Evolutionary conservation across 2,888 invertebrate species (phyloP).

Genomic region (Cistogaster globosa): DNA sequence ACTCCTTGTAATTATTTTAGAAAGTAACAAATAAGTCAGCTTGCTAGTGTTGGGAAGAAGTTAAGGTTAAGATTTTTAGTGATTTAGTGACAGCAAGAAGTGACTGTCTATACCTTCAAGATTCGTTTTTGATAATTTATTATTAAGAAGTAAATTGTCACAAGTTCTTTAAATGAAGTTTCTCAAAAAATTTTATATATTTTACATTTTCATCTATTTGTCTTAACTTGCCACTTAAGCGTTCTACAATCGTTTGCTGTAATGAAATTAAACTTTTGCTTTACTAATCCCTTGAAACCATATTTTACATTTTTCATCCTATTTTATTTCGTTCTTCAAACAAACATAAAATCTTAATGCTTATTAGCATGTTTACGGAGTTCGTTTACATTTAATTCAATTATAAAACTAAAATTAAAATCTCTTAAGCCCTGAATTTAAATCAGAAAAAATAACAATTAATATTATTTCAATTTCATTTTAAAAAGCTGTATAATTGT

Average conservation of each 20-base stretch:
- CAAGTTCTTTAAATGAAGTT: too few relatives aligned
- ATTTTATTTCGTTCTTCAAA: neutral
- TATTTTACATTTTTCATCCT: slow-evolving; percentile 1
- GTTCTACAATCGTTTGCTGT: neutral
- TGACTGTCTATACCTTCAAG: too few relatives aligned
- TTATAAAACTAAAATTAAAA: slow-evolving; percentile 21
- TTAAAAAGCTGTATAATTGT: slow-evolving; percentile 33
- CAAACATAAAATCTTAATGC: neutral
- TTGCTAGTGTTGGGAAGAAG: too few relatives aligned
- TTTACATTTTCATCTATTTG: too few relatives aligned
- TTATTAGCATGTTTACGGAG: neutral
- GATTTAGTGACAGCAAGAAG: too few relatives aligned
- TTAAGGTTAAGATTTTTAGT: too few relatives aligned
- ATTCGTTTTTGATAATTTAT: too few relatives aligned
- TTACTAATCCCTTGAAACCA: slow-evolving; percentile 7
- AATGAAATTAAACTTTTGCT: neutral
- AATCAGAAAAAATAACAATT: neutral
- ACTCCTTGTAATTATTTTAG: too few relatives aligned
- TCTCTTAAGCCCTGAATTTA: slow-evolving; percentile 8
- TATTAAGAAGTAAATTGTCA: too few relatives aligned
- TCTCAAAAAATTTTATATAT: too few relatives aligned
- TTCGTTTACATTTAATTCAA: slow-evolving; percentile 32
- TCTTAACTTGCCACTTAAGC: too few relatives aligned
- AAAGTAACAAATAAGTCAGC: too few relatives aligned
- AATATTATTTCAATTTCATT: slow-evolving; percentile 24